Conservation (phyloP, 2,888 invertebrate genomes). For the Athalia rosae region DNA sequence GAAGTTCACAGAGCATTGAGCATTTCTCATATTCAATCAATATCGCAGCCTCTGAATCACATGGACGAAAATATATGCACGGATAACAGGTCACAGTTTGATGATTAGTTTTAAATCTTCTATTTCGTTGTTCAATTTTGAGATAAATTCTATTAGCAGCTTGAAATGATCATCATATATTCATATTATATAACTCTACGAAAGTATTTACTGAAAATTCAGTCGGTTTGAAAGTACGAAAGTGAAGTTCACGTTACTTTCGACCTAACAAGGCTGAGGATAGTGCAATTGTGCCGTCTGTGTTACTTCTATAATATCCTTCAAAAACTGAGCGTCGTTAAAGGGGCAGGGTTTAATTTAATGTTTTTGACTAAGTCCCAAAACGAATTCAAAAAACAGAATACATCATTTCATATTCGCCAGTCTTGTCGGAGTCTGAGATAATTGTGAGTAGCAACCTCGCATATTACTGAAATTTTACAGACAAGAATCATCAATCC, state of each 20-base stretch:
- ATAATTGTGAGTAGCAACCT: not conserved
- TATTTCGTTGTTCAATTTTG: slow-evolving; percentile 33
- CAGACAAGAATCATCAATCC: not conserved
- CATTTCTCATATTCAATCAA: slow-evolving; percentile 14
- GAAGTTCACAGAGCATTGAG: slow-evolving; percentile 20
- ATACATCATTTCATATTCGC: not conserved
- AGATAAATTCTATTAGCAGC: not conserved
- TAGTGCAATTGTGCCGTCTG: not conserved
- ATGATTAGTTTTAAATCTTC: not conserved
- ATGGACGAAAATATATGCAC: not conserved
- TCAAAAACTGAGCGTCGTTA: not conserved
- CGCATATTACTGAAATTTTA: slow-evolving; percentile 9
- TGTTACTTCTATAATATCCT: not conserved
- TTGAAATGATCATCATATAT: not conserved
- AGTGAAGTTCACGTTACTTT: not conserved
- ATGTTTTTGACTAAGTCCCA: not conserved
- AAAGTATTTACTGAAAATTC: slow-evolving; percentile 2
- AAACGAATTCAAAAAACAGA: not conserved
- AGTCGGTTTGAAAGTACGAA: not conserved
- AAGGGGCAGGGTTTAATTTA: not conserved
- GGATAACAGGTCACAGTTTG: not conserved
- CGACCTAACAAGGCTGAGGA: not conserved
- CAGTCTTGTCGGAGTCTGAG: not conserved
- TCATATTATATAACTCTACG: not conserved
- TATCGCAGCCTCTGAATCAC: slow-evolving; percentile 27